Base-by-base conservation (phyloP, 2,113 vertebrate species). In the Otus sunia region DNA sequence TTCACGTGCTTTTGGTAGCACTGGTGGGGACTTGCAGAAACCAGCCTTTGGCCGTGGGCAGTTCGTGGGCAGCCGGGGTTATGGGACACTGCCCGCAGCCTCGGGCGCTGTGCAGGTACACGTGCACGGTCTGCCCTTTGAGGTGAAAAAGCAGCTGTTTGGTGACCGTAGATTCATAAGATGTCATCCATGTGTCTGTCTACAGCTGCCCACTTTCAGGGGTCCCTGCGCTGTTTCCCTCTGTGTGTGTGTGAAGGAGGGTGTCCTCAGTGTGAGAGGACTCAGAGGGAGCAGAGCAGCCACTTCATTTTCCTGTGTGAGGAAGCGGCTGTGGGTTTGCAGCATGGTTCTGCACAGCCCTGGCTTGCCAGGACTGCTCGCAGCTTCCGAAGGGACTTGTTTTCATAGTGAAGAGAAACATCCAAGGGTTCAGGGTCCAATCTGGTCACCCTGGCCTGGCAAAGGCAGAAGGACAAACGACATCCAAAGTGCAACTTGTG, bases 111-210 rank as follows among this genome's bases (percentile, higher is more conserved):
- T 18, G 60, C 9, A 6, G 29, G 17, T 27, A 14, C 11, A 1
- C 11, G 6, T n/a, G 3, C 49, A 15, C 0, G 2, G 69, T 29
- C 50, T 45, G 52, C 19, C 22, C 32, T 39, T 11, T 16, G 30
- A 34, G 52, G 34, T 29, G 41, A 55, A 27, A 53, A 27, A 36
- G 5, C 58, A 55, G 43, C 26, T 20, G 7, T 41, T 72, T 41
- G 72, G 58, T 22, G 39, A 9, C 37, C 0, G 1, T 11, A 14
- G 64, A 12, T 30, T 39, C 29, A 1, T 15, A 11, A 37, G 49
- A 26, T 0, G 2, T 30, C 2, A 2, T 30, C 63, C 0, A 6
- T 30, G 13, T 58, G 27, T 37, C 6, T 1, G 0, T 26, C 45
- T 30, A 9, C 36, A 63, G 41, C 36, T 45, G 36, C 27, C 29